Conservation (phyloP, 2,113 vertebrate genomes). For the Chaetodon auriga region DNA sequence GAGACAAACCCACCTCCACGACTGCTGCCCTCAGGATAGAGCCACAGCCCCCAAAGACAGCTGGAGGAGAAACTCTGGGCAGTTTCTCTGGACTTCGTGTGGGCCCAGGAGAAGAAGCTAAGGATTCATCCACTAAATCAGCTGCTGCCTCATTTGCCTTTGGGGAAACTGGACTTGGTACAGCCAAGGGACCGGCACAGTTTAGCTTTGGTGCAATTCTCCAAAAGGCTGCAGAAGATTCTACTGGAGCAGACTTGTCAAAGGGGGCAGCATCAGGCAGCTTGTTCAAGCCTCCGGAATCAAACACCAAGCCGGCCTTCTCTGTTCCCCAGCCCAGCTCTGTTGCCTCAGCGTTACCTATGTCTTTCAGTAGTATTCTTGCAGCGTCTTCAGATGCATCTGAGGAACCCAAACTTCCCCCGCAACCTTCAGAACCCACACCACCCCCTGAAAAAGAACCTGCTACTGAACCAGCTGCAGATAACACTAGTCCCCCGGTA, state of each 20-base stretch:
- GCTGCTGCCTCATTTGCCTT: conserved; percentile 61
- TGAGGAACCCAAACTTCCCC: conserved; percentile 64
- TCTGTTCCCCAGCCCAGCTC: conserved; percentile 65
- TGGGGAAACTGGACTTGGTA: conserved; percentile 44
- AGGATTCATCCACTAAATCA: conserved; percentile 70
- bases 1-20: conserved; percentile 64
- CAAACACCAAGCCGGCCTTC: conserved; percentile 76
- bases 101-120: conserved; percentile 89
- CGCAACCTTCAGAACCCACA: conserved; percentile 54
- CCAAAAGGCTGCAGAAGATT: conserved; percentile 80
- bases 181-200: conserved; percentile 45
- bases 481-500: not conserved
- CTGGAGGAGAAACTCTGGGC: conserved; percentile 92
- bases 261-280: conserved; percentile 56
- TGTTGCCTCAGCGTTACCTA: conserved; percentile 50
- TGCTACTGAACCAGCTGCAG: conserved; percentile 14
- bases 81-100: conserved; percentile 93
- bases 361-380: conserved; percentile 68
- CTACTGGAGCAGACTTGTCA: conserved; percentile 38
- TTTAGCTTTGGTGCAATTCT: conserved; percentile 80
- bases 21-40: conserved; percentile 79
- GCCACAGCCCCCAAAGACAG: conserved; percentile 76
- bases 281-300: conserved; percentile 81
- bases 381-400: conserved; percentile 54
- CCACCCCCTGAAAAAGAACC: conserved; percentile 49